phyloP scores from a whole-genome alignment of 2,113 vertebrate species.

The Nothoprocta pentlandii region DNA sequence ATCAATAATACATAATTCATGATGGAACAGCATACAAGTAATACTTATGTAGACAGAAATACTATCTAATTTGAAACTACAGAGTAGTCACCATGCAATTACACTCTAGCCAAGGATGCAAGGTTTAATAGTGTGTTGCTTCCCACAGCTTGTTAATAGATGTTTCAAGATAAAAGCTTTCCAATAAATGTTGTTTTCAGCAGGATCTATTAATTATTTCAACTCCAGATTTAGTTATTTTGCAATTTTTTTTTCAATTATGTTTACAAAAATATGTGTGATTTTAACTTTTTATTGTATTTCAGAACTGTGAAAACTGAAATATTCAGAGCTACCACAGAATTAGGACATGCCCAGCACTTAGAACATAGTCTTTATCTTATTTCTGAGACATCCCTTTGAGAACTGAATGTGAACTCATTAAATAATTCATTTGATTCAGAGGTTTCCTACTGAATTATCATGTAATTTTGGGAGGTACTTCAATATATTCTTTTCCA shows the following conservation, averaged over 20 bases:
- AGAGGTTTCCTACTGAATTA: neutral
- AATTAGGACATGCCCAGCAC: neutral
- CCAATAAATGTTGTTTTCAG: neutral
- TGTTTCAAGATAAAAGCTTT: neutral
- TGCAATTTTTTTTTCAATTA: constrained; percentile 14
- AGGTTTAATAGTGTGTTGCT: neutral
- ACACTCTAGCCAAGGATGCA: neutral
- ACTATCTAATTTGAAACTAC: neutral
- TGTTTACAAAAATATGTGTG: neutral
- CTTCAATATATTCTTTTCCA: neutral
- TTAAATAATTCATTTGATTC: neutral
- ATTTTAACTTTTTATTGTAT: constrained; percentile 7
- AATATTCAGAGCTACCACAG: neutral
- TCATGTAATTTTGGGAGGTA: constrained; percentile 13
- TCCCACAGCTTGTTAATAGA: constrained; percentile 3
- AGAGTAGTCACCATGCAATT: neutral
- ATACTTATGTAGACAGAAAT: neutral
- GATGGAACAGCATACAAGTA: neutral
- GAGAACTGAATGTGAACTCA: neutral
- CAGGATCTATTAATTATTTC: constrained; percentile 6
- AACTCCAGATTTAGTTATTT: neutral
- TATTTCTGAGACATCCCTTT: neutral
- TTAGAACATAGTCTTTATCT: constrained; percentile 7
- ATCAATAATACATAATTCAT: neutral
- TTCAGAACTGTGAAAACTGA: neutral